Evolutionary conservation across 2,113 vertebrate genomes (phyloP), one percentile per base, ranked within the genome.

Genomic region (Talpa occidentalis): DNA sequence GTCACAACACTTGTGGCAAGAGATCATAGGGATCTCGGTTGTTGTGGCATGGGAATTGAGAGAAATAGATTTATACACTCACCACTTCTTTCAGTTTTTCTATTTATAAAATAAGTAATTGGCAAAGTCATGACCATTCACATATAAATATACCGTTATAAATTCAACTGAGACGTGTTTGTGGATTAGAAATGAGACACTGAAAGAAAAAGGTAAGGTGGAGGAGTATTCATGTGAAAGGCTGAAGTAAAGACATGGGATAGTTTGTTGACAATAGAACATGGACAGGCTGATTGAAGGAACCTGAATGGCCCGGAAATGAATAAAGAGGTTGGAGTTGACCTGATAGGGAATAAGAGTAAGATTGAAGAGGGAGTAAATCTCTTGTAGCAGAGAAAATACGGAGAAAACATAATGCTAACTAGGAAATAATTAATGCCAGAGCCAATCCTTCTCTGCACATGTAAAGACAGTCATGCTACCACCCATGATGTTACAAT

Each of bases 11-110:
- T 89, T 54, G 49, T 64, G n/a, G 62, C 9, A 86, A 60, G 56
- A 60, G 69, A 35, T 49, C 49, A 76, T 28, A 73, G 44, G 80
- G 78, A 69, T 56, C 37, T 6, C 4, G 73, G 32, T 83, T 85
- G 16, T n/a, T 80, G 47, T 85, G 83, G 35, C 15, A 10, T 44
- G 54, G 15, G 24, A 35, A 44, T 90, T 66, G 56, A 88, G 85
- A 95, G 76, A 85, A 93, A 79, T 73, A 81, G 77, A 72, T 95
- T 91, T 90, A 56, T 91, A 92, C 10, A n/a, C 70, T 64, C 14
- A 89, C 47, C 10, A 15, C 2, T 91, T 92, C 35, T 88, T 87
- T 73, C 35, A 54, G 3, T 89, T 44, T 78, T 21, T 93, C 85
- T 95, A n/a, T 91, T 59, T 66, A 73, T 24, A 80, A 80, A 94